Percentiles rank a stretch among this genome's conserved stretches.
phyloP scores from a whole-genome alignment of 2,797 vertebrate species.

The Malurus leucopterus region DNA sequence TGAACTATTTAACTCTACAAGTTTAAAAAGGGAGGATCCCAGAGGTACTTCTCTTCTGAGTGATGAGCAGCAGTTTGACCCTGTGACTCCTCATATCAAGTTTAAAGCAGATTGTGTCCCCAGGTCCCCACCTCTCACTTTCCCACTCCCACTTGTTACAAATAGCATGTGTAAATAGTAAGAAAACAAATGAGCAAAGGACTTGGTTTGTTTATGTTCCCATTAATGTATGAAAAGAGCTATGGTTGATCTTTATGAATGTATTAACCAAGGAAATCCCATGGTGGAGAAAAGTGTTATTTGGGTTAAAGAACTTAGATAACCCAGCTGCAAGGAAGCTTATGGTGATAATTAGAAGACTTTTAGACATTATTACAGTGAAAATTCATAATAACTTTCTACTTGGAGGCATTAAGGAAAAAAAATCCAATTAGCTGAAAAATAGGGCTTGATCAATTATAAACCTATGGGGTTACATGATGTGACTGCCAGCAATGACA shows the following conservation, averaged over 20 bases:
- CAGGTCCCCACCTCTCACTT: background rate
- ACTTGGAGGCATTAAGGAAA: conserved; percentile 30
- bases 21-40: background rate
- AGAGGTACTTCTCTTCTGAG: background rate
- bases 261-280: conserved; percentile 3
- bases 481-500: background rate
- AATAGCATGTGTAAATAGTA: background rate
- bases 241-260: background rate
- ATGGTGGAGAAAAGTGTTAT: background rate
- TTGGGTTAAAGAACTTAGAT: conserved; percentile 24
- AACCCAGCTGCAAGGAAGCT: background rate
- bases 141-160: background rate
- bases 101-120: background rate
- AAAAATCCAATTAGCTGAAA: conserved; percentile 45
- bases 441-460: conserved; percentile 12
- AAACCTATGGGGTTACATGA: conserved; percentile 19
- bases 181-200: background rate
- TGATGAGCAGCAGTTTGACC: background rate
- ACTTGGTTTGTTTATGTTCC: background rate
- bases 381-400: conserved; percentile 10
- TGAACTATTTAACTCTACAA: background rate
- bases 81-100: background rate
- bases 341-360: conserved; percentile 20
- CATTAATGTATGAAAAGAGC: background rate
- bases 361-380: background rate